phyloP scores from a whole-genome alignment of 2,113 vertebrate genomes.

The Alligator sinensis region DNA sequence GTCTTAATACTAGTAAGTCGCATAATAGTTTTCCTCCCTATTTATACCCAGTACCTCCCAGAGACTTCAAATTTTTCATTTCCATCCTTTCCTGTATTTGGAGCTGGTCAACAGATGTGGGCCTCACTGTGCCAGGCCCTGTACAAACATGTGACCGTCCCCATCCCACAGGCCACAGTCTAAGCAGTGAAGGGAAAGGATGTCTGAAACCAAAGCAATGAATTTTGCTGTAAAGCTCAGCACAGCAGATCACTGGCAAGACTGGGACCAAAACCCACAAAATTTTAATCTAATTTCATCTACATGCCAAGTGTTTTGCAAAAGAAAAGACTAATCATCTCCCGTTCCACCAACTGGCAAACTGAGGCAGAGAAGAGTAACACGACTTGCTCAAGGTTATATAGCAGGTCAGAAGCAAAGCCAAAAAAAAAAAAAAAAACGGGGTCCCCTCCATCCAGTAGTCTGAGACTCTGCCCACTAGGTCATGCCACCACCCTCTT shows the following conservation, averaged over 20 bases:
- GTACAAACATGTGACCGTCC: background rate
- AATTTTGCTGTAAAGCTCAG: background rate
- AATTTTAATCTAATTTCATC: background rate
- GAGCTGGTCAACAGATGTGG: constrained; percentile 49
- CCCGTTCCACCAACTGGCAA: constrained; percentile 2
- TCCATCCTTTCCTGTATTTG: constrained; percentile 46
- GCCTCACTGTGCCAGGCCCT: background rate
- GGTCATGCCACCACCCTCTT: background rate
- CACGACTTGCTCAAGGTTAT: constrained; percentile 39
- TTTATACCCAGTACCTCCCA: background rate
- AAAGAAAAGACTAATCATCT: background rate
- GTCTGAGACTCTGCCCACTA: background rate
- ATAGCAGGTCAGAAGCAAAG: accelerated
- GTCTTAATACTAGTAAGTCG: background rate
- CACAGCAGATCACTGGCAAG: accelerated
- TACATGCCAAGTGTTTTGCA: background rate
- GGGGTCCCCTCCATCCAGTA: background rate
- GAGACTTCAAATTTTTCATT: constrained; percentile 18
- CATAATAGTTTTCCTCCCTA: too few relatives aligned
- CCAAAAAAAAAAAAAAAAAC: background rate
- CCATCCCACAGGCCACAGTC: background rate
- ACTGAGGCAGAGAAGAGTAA: background rate
- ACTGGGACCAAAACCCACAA: accelerated
- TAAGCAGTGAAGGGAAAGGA: constrained; percentile 43
- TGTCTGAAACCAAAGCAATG: background rate